Base-by-base conservation (phyloP, 2,797 vertebrate genomes). In the Diplodus sargus region DNA sequence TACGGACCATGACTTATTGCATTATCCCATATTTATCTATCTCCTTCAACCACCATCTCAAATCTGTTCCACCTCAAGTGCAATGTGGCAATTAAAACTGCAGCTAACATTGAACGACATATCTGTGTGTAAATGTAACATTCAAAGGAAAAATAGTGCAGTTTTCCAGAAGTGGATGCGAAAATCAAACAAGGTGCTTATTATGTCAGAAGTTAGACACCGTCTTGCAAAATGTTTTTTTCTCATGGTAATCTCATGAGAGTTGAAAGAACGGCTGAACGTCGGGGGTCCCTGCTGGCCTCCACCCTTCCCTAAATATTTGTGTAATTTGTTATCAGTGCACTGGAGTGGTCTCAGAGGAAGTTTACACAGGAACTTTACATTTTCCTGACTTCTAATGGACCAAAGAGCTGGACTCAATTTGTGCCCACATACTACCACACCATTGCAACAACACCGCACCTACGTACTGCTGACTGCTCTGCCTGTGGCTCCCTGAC, bases 301-400 rank as follows among this genome's bases (percentile, higher is more conserved):
- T 73, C 68, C 54, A 73, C 68, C 58, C 69, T 71, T 78, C 49
- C 28, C 18, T 28, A 12, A 57, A 49, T 18, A 16, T 9, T 53
- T 0, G 4, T 5, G 18, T 16, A 16, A 39, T 34, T 12, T 34
- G 4, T 48, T 8, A 57, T 30, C 2, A 13, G 12, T 56, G 10
- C 1, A 12, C 3, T 3, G 1, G 4, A 42, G 4, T 5, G 25
- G 5, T 3, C 22, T 53, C 48, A 79, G 13, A 74, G 12, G 54
- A 22, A 70, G 48, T 15, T n/a, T 18, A 52, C 6, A 74, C 34
- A 23, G 51, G 7, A 65, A 5, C 4, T 12, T n/a, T 1, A n/a
- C 0, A 28, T 65, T 49, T 48, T 28, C 20, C 47, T 74, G 57
- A 48, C 4, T 13, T 76, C 30, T 9, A 42, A 4, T 39, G 34